Evolutionary conservation across 2,888 invertebrate species (phyloP), one percentile per base, ranked within the genome.

Genomic region (Stenodema calcarata): DNA sequence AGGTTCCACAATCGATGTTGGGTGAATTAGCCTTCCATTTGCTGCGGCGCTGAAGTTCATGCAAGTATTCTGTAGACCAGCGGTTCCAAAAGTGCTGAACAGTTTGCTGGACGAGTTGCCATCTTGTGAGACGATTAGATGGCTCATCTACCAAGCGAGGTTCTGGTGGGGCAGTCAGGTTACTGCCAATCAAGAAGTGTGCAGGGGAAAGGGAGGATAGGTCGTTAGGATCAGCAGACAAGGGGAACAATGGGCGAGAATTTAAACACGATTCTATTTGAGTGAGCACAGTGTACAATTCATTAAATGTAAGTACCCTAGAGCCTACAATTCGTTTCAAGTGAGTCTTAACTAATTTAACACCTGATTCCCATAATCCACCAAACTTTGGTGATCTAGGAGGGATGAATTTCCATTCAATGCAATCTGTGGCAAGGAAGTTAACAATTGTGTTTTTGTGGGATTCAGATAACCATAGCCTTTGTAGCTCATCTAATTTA

Each of bases 241-340:
- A 4, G 50, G 87, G 83, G n/a, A 30, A 27, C 7, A 87, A 30
- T 16, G 87, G 87, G 6, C 87, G 47, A 18, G 84, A 87, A 84
- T 87, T 87, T 54, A 87, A 12, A 47, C 87, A 87, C 11, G 81
- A 23, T 30, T 87, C 87, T 14, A 87, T 30, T 42, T 73, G 81
- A 41, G 83, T 76, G 0, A 87, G 44, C 41, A 85, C 41, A 79
- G 87, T 87, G 23, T 47, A 85, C 42, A 87, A 14, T 85, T 87
- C 87, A 42, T 28, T 27, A 42, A 62, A 87, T 16, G 84, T 85
- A n/a, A n/a, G n/a, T n/a, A n/a, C n/a, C n/a, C n/a, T n/a, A n/a
- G n/a, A n/a, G n/a, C 84, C 87, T 35, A 87, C 23, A 12, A 79
- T 47, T 30, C 79, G 44, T 18, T 28, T 18, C 6, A 87, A 73